phyloP scores from a whole-genome alignment of 2,888 invertebrate genomes.

The Hedychridium roseum region DNA sequence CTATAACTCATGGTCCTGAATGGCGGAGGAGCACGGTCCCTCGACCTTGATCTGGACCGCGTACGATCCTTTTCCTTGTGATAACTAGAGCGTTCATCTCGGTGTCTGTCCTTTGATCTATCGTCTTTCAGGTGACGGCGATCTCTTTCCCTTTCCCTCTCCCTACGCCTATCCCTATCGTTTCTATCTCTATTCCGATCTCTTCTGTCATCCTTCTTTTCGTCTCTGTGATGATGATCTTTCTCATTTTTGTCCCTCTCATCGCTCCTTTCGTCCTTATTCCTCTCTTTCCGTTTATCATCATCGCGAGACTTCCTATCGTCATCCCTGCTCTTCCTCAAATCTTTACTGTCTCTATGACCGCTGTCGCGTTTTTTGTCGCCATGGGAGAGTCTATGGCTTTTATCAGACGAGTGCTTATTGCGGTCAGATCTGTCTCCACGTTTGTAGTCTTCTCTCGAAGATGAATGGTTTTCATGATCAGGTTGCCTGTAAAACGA shows the following conservation, averaged over 20 bases:
- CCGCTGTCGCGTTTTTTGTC: slow-evolving; percentile 48
- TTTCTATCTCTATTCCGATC: slow-evolving; percentile 42
- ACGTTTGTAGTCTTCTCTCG: slow-evolving; percentile 50
- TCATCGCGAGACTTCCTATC: slow-evolving; percentile 50
- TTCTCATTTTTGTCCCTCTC: slow-evolving; percentile 47
- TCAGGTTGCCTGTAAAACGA: slow-evolving; percentile 63
- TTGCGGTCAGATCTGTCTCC: slow-evolving; percentile 43
- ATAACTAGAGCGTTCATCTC: slow-evolving; percentile 51
- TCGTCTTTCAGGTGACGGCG: slow-evolving; percentile 54
- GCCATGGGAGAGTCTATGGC: slow-evolving; percentile 48
- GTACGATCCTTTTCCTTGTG: slow-evolving; percentile 59
- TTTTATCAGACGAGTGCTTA: slow-evolving; percentile 45
- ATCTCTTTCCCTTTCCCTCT: slow-evolving; percentile 50
- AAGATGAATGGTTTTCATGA: slow-evolving; percentile 49
- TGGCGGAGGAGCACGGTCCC: slow-evolving; percentile 46
- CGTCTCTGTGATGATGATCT: slow-evolving; percentile 54
- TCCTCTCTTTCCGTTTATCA: slow-evolving; percentile 49
- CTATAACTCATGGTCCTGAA: slow-evolving; percentile 53
- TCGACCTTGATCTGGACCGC: slow-evolving; percentile 56
- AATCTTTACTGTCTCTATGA: slow-evolving; percentile 48
- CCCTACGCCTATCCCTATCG: slow-evolving; percentile 37
- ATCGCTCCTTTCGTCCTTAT: slow-evolving; percentile 45
- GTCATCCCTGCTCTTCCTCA: slow-evolving; percentile 46
- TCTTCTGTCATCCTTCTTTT: slow-evolving; percentile 50
- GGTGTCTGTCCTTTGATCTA: slow-evolving; percentile 54